phyloP scores from a whole-genome alignment of 1,140 invertebrate species.

The Scaptomyza montana region DNA sequence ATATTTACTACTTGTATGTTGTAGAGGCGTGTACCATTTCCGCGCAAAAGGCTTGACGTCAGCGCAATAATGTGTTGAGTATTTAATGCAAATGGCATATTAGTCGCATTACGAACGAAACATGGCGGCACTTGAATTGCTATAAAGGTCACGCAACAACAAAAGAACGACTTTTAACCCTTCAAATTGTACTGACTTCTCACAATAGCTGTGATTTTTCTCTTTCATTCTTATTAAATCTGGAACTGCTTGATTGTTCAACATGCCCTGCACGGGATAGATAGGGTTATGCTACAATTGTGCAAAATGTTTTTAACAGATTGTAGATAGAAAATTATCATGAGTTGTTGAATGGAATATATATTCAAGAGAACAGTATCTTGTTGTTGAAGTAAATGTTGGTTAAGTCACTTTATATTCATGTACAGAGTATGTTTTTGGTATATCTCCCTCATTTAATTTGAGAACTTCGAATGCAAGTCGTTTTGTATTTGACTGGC shows the following conservation, averaged over 20 bases:
- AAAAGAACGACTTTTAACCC: conserved; percentile 13
- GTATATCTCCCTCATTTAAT: not conserved
- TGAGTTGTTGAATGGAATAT: no score
- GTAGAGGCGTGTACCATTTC: conserved; percentile 19
- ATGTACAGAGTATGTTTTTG: not conserved
- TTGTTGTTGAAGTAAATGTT: no score
- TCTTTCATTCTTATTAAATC: conserved; percentile 18
- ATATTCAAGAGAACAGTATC: no score
- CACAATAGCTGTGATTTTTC: conserved; percentile 22
- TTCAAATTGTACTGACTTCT: conserved; percentile 15
- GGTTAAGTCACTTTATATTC: no score
- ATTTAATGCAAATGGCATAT: conserved; percentile 47
- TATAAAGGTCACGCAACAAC: conserved; percentile 34
- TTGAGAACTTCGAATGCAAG: conserved; percentile 15
- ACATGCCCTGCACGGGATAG: not conserved
- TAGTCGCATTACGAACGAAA: conserved; percentile 27
- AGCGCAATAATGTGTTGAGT: conserved; percentile 36
- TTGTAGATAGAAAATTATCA: no score
- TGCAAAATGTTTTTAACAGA: no score
- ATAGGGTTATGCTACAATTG: no score
- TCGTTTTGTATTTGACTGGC: conserved; percentile 14
- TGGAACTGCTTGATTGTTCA: conserved; percentile 8
- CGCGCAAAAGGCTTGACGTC: conserved; percentile 20
- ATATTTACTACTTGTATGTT: no score
- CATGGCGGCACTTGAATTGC: conserved; percentile 6